phyloP scores from a whole-genome alignment of 2,113 vertebrate genomes.

The Clupea harengus region DNA sequence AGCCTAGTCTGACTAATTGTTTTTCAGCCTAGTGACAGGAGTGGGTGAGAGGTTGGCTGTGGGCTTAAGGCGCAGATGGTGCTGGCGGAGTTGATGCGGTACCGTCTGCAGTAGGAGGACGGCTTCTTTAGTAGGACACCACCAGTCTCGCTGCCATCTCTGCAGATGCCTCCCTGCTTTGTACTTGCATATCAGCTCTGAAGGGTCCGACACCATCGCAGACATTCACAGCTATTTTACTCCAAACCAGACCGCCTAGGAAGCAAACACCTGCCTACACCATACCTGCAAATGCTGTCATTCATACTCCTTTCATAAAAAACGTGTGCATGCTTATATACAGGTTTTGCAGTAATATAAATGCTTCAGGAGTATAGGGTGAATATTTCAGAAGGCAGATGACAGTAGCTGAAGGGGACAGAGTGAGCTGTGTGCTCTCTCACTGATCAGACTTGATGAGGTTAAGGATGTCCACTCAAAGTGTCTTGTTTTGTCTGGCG shows the following conservation, averaged over 20 bases:
- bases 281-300: background rate
- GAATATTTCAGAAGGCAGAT: background rate
- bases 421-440: background rate
- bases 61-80: background rate
- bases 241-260: background rate
- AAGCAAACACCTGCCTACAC: background rate
- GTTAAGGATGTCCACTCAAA: background rate
- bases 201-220: background rate
- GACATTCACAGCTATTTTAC: background rate
- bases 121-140: background rate
- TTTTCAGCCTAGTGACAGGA: background rate
- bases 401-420: background rate
- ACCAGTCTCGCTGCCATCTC: background rate
- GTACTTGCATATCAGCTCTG: background rate
- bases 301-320: background rate
- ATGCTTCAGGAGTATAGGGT: background rate
- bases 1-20: constrained; percentile 8
- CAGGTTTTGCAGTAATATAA: background rate
- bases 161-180: background rate
- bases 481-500: background rate
- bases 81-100: background rate
- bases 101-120: too few species aligned
- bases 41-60: background rate
- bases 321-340: background rate
- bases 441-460: background rate